A percentile compares a stretch with the other conserved stretches of the same genome.
phyloP scores from a whole-genome alignment of 2,113 vertebrate species.

The Neofelis nebulosa region DNA sequence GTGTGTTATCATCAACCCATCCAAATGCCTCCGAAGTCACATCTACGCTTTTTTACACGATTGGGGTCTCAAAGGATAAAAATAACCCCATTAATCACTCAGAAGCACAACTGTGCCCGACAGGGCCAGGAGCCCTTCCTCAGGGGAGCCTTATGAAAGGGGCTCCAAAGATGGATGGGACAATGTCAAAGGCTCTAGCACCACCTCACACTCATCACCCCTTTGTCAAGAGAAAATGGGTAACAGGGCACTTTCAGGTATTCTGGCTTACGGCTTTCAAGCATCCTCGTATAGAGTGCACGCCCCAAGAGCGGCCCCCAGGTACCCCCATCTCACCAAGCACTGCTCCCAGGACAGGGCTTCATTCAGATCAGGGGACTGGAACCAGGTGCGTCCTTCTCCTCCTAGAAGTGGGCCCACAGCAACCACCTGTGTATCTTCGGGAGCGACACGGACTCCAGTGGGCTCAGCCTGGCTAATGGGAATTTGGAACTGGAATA shows the following conservation, averaged over 20 bases:
- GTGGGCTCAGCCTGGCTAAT: neutral
- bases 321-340: neutral
- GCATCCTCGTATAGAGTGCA: neutral
- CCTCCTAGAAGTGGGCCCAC: neutral
- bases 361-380: neutral
- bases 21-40: neutral
- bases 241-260: no score
- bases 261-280: neutral
- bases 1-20: neutral
- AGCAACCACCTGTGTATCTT: neutral
- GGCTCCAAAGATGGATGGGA: neutral
- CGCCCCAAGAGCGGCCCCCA: neutral
- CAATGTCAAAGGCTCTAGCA: neutral
- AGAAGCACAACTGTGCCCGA: neutral
- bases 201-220: neutral
- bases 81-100: neutral
- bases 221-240: slow-evolving; percentile 6
- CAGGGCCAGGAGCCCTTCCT: neutral
- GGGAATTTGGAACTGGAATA: neutral
- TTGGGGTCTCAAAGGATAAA: neutral
- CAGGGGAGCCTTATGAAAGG: neutral
- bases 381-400: neutral
- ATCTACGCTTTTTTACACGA: neutral
- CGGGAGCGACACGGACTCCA: neutral
- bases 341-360: neutral